Conservation (phyloP, 2,113 vertebrate species). For the Bufo gargarizans region DNA sequence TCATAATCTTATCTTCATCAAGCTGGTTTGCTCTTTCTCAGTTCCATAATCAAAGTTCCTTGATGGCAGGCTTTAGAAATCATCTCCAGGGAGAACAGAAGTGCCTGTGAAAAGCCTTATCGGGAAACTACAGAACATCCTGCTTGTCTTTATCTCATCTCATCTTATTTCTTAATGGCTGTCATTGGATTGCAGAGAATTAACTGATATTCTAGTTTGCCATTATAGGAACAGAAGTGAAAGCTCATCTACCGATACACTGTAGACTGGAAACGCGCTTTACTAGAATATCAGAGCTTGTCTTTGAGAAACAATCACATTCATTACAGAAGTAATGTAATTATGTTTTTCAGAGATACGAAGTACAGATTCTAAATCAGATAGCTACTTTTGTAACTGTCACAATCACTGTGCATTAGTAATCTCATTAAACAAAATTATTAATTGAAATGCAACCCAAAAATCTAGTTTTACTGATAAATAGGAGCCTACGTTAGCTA, state of each 20-base stretch:
- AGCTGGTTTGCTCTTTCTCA: slow-evolving; percentile 58
- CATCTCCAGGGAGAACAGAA: slow-evolving; percentile 54
- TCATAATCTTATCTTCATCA: slow-evolving; percentile 65
- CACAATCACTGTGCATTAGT: slow-evolving; percentile 9
- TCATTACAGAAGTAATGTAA: slow-evolving; percentile 40
- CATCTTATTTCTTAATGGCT: slow-evolving; percentile 60
- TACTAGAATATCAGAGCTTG: slow-evolving; percentile 27
- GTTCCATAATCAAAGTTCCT: slow-evolving; percentile 57
- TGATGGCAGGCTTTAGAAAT: slow-evolving; percentile 57
- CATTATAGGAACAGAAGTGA: slow-evolving; percentile 40
- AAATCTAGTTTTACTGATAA: neutral
- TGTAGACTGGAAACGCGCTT: slow-evolving; percentile 32
- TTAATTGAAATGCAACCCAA: slow-evolving; percentile 15
- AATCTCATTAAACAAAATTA: neutral
- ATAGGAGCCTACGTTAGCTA: neutral
- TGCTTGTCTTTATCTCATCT: slow-evolving; percentile 57
- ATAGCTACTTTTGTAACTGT: slow-evolving; percentile 27
- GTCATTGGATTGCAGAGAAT: slow-evolving; percentile 44
- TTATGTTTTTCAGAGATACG: slow-evolving; percentile 28
- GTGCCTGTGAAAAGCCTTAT: slow-evolving; percentile 62
- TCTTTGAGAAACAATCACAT: slow-evolving; percentile 36
- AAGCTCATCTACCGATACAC: slow-evolving; percentile 6
- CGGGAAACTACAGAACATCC: slow-evolving; percentile 61
- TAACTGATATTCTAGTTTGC: slow-evolving; percentile 27
- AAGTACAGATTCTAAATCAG: slow-evolving; percentile 17